Evolutionary conservation across 2,888 invertebrate species (phyloP).

Genomic region (Drosophila limbata): DNA sequence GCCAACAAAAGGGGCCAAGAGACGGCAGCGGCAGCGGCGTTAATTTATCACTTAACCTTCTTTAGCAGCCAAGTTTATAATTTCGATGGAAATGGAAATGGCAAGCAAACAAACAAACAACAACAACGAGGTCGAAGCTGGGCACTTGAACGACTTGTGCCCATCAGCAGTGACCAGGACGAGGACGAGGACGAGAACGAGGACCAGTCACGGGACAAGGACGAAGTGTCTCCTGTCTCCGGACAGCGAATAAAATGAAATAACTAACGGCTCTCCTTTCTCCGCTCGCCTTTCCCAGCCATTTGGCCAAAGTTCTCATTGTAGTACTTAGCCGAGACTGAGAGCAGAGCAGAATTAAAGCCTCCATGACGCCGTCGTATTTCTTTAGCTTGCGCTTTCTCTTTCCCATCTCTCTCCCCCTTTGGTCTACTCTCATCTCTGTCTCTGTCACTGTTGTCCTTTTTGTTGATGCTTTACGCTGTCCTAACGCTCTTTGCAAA

Average conservation of each 20-base stretch:
- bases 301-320: slow-evolving; percentile 68
- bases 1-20: slow-evolving; percentile 40
- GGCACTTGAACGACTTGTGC: slow-evolving; percentile 79
- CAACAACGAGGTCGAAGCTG: slow-evolving; percentile 35
- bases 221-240: slow-evolving; percentile 26
- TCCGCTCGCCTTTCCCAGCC: slow-evolving; percentile 36
- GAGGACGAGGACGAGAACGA: slow-evolving; percentile 33
- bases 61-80: slow-evolving; percentile 80
- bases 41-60: slow-evolving; percentile 80
- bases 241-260: slow-evolving; percentile 66
- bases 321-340: slow-evolving; percentile 63
- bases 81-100: slow-evolving; percentile 55
- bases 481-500: slow-evolving; percentile 70
- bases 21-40: slow-evolving; percentile 69
- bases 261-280: slow-evolving; percentile 51
- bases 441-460: slow-evolving; percentile 58
- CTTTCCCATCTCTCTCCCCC: background rate
- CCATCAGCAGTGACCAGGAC: slow-evolving; percentile 67
- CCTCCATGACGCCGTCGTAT: slow-evolving; percentile 65
- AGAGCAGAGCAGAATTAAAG: background rate
- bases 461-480: slow-evolving; percentile 75
- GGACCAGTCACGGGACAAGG: slow-evolving; percentile 22
- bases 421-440: slow-evolving; percentile 4
- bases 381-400: slow-evolving; percentile 65
- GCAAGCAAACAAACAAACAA: slow-evolving; percentile 33